Base-by-base conservation (phyloP, 2,888 invertebrate genomes). In the Pardosa pseudoannulata region DNA sequence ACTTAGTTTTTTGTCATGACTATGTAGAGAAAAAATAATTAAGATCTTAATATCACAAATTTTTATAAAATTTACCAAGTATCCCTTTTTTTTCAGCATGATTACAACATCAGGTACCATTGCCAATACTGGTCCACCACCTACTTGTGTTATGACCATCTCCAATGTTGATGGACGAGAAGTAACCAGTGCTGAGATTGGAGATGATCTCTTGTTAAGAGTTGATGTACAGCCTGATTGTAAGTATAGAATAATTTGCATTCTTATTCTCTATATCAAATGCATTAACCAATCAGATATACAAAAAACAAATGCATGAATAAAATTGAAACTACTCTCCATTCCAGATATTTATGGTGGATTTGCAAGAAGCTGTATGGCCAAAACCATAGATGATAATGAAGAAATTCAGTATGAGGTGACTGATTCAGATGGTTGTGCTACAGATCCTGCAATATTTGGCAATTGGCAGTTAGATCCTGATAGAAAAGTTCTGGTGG, bases 101-200 rank as follows among this genome's bases (percentile, higher is more conserved):
- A 92, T 97, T 89, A 97, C 97, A 0, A 97, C 97, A 0, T 97
- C 97, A 0, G 97, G 97, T 76, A 98, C 97, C 0, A 97, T 98
- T 88, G 97, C 97, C 62, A 97, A 98, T 91, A 97, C 97, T 0
- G 97, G 97, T 72, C 97, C 97, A 32, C 97, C 97, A 70, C 97
- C 97, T 11, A 96, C 96, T 13, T 97, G 97, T 91, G 93, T 95
- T 81, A 97, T 98, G 97, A 94, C 95, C 90, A 97, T 98, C 89
- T 96, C 97, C 28, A 96, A 96, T 31, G 94, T 95, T 71, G 95
- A 95, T 50, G 97, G 97, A 9, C 95, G 95, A 90, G 96, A 96
- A 92, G 96, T 98, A 83, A 96, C 94, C 91, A 96, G 96, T 0
- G 97, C 97, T 0, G 97, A 97, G 92, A 97, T 98, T 83, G 97